Base-by-base conservation (phyloP, 2,113 vertebrate species). In the Cololabis saira region DNA sequence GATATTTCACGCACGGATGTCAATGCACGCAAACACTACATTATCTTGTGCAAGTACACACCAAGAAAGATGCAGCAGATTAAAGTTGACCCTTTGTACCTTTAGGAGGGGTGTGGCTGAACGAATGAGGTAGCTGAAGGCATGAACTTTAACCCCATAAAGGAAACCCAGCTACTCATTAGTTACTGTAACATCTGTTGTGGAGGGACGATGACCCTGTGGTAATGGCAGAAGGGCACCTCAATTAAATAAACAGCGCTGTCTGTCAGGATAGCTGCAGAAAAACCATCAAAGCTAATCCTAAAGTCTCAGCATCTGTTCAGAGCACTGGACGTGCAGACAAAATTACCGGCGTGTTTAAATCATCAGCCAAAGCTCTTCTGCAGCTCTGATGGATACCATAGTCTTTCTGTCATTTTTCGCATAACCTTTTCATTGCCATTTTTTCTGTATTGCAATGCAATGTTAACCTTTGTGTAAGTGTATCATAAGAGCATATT, bases 121-220 rank as follows among this genome's bases (percentile, higher is more conserved):
- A 71, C 13, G 42, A 67, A 83, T 50, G 73, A 76, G 59, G 82
- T 79, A 68, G 67, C 78, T 76, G 72, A 86, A 82, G 74, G 85
- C 70, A 78, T 89, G 83, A 93, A 92, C 90, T 92, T 91, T 93
- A 90, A 92, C 92, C 92, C 89, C 92, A 92, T 93, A 91, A 93
- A 93, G 58, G 61, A 56, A 88, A 69, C 59, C 79, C 64, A 54
- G 86, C 91, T 93, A 89, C 84, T 93, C 87, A 93, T 93, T 93
- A 92, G 88, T 86, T 87, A 85, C 78, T 83, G 91, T 89, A 93
- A 92, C 92, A 93, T 91, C 93, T 93, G 93, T 84, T 91, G 70
- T 56, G 78, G 62, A 51, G 77, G 68, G 81, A 79, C 57, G 68
- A 83, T 89, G 89, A 91, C 86, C 83, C 83, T 74, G 55, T 85